Percentiles rank a stretch among this genome's conserved stretches.
Conservation (phyloP, 2,888 invertebrate species). For the Dastarcus helophoroides region DNA sequence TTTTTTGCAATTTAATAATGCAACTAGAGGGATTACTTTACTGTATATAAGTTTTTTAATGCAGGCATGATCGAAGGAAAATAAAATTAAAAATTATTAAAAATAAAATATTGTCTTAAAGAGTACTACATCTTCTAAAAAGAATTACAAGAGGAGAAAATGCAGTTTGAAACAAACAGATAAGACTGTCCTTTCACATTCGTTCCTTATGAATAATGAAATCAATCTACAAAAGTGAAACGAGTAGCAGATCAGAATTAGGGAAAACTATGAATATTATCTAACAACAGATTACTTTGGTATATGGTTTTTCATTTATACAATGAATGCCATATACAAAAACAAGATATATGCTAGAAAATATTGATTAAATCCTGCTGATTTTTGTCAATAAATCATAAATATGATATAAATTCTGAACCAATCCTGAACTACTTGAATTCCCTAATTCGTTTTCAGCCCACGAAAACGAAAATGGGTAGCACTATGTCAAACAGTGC, state of each 20-base stretch:
- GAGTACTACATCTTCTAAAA: no score
- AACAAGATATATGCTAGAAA: not conserved
- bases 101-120: no score
- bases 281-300: slow-evolving; percentile 8
- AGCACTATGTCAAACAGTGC: slow-evolving; percentile 31
- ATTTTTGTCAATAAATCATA: slow-evolving; percentile 5
- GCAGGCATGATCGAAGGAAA: no score
- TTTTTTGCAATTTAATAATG: no score
- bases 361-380: not conserved
- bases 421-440: slow-evolving; percentile 36
- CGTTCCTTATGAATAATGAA: slow-evolving; percentile 32
- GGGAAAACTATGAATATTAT: slow-evolving; percentile 12
- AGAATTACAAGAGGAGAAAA: no score
- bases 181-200: no score
- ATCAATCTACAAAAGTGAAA: slow-evolving; percentile 33
- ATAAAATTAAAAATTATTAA: no score
- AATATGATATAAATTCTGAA: slow-evolving; percentile 18
- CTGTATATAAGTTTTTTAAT: no score
- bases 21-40: no score
- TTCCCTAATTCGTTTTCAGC: slow-evolving; percentile 35
- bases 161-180: no score
- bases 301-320: no score
- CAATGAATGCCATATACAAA: no score
- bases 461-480: slow-evolving; percentile 35
- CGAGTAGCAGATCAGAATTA: slow-evolving; percentile 36